These are phyloP conservation scores for Drosophila triauraria DNA, from an alignment of 1,140 invertebrate species.

Conservation along the genomic window DNA sequence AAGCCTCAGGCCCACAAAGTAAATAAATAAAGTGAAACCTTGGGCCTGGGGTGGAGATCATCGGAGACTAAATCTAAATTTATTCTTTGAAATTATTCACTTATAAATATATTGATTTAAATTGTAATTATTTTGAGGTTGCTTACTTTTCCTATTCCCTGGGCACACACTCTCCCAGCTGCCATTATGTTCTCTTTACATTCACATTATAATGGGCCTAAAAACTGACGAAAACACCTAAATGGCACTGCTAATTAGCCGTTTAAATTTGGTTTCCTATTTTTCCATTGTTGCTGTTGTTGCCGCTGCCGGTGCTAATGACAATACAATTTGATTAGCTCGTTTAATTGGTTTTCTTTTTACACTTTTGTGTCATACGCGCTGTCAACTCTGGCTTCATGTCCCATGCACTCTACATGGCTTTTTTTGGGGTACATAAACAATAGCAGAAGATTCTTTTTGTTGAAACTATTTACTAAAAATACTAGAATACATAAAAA, in stretches of 20 bases:
- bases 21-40: conserved; percentile 23
- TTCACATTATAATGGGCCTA: conserved; percentile 3
- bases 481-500: neutral
- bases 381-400: conserved; percentile 42
- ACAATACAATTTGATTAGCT: conserved; percentile 80
- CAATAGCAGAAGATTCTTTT: neutral
- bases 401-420: neutral
- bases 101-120: neutral
- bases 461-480: no score
- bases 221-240: conserved; percentile 61
- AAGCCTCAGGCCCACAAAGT: conserved; percentile 32
- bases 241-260: conserved; percentile 78
- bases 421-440: neutral
- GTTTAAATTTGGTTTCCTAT: conserved; percentile 64
- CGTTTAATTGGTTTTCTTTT: conserved; percentile 76
- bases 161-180: conserved; percentile 13
- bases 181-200: conserved; percentile 10
- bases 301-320: conserved; percentile 57
- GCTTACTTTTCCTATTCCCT: neutral
- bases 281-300: conserved; percentile 16
- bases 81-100: neutral
- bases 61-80: no score
- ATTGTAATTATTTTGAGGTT: neutral
- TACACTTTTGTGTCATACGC: conserved; percentile 66
- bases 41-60: neutral